phyloP scores from a whole-genome alignment of 2,113 vertebrate genomes.

The Abramis brama region DNA sequence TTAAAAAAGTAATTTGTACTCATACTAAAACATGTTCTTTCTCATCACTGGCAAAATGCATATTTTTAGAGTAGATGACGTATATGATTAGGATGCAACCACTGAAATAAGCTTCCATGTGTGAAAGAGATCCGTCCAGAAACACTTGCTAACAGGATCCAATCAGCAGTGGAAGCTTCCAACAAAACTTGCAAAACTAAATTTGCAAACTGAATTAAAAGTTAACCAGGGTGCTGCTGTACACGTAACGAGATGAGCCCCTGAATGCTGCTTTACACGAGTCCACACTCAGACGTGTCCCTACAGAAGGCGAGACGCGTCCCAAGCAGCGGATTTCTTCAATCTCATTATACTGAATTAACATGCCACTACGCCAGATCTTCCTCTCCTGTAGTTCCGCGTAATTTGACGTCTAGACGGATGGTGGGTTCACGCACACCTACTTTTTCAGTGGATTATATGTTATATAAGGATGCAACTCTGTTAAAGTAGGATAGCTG shows the following conservation, averaged over 20 bases:
- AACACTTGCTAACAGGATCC: neutral
- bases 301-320: neutral
- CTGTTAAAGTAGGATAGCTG: neutral
- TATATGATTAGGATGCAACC: neutral
- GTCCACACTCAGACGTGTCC: neutral
- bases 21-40: neutral
- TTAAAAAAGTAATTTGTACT: neutral
- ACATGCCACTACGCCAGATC: neutral
- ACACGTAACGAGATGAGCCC: neutral
- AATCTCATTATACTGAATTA: constrained; percentile 1
- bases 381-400: neutral
- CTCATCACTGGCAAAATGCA: neutral
- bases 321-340: neutral
- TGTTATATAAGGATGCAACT: constrained; percentile 3
- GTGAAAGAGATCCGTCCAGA: neutral
- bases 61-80: neutral
- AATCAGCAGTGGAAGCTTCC: neutral
- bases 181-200: neutral
- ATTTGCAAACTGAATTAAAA: neutral
- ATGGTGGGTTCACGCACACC: neutral
- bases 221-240: neutral
- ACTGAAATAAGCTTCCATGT: neutral
- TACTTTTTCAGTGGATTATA: constrained; percentile 9
- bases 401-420: constrained; percentile 20
- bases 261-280: neutral